Conservation (phyloP, 2,113 vertebrate genomes). For the Gobiocypris rarus region DNA sequence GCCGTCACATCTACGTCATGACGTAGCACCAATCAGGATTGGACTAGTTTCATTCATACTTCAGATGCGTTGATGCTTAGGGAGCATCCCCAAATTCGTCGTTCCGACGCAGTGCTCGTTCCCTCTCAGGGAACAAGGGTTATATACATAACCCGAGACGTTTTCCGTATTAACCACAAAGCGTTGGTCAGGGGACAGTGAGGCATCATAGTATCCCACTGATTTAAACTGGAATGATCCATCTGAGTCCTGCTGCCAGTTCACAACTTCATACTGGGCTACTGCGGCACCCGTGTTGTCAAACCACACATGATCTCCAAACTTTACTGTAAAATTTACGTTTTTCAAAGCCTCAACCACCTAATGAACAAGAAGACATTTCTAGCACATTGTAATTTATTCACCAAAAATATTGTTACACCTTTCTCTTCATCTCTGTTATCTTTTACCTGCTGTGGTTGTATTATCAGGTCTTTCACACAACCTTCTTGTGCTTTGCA, state of each 20-base stretch:
- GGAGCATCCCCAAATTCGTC: too few relatives aligned
- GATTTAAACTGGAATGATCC: slow-evolving; percentile 66
- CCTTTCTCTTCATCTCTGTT: too few relatives aligned
- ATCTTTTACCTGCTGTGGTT: slow-evolving; percentile 66
- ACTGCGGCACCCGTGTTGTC: slow-evolving; percentile 71
- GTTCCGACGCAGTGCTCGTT: too few relatives aligned
- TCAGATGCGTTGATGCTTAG: too few relatives aligned
- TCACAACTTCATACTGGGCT: slow-evolving; percentile 67
- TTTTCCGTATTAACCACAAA: slow-evolving; percentile 65
- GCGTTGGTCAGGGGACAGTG: slow-evolving; percentile 65
- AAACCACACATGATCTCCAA: slow-evolving; percentile 71
- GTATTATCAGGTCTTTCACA: slow-evolving; percentile 54
- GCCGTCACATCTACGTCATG: too few relatives aligned
- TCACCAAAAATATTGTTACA: too few relatives aligned
- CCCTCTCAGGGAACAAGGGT: too few relatives aligned
- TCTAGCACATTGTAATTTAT: too few relatives aligned
- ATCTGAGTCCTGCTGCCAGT: slow-evolving; percentile 49
- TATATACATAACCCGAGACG: too few relatives aligned
- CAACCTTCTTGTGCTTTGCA: slow-evolving; percentile 63
- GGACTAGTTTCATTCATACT: too few relatives aligned
- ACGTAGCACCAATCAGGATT: too few relatives aligned
- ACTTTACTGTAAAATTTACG: slow-evolving; percentile 71
- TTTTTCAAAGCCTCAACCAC: slow-evolving; percentile 49
- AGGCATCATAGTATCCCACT: slow-evolving; percentile 61
- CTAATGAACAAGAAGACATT: slow-evolving; percentile 43